Base-by-base conservation (phyloP, 2,888 invertebrate genomes). In the Scaptomyza tumidula region DNA sequence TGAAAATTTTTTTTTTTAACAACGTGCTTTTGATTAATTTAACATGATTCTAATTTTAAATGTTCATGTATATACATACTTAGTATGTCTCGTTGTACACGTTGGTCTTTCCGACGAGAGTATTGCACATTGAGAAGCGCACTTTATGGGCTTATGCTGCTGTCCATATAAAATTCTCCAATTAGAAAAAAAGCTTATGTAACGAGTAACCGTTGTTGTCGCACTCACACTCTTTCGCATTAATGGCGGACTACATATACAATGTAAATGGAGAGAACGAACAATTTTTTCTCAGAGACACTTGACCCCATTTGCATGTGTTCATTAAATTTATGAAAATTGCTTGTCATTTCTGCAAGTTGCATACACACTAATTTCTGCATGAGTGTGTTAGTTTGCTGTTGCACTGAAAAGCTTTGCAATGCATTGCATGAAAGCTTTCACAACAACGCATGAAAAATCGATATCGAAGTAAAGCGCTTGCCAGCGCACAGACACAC, bases 271-370 rank as follows among this genome's bases (percentile, higher is more conserved):
- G 59, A 68, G 75, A 71, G 79, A 72, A 62, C 44, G 46, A 52
- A 72, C 46, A 71, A 67, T 68, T 84, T 84, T 83, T 79, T 73
- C 71, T 73, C 82, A 85, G 66, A 85, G 87, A 81, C 79, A 88
- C 86, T 88, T 89, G 89, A 86, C 85, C 89, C 88, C 88, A 86
- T 88, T 86, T 88, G 71, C 81, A 88, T 87, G 73, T 63, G 75
- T 68, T 60, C 79, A 71, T 53, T 66, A 71, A 77, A 77, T 77
- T 77, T 71, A 78, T 78, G 75, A 75, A 76, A 76, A 78, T 78
- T 75, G 78, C 71, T 75, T 46, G 63, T 68, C 66, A 78, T 71
- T 78, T 71, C 72, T 75, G 77, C 52, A 72, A 75, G 61, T 76
- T 59, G 63, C 78, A 64, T 41, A 54, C 57, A 58, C 52, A 67